phyloP scores from a whole-genome alignment of 2,797 vertebrate species.

The Todus mexicanus region DNA sequence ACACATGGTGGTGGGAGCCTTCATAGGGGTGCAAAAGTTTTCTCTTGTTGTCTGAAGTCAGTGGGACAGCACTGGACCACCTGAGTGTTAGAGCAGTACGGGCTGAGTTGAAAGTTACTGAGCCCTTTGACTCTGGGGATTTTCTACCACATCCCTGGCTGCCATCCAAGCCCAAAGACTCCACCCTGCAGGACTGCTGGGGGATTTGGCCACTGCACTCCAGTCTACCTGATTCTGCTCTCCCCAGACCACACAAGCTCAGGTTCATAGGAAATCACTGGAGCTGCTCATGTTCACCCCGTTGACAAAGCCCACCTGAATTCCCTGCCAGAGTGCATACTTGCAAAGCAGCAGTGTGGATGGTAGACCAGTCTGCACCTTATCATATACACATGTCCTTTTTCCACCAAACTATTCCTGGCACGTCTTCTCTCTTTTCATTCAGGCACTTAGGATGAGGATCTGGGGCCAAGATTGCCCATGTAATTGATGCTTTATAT shows the following conservation, averaged over 20 bases:
- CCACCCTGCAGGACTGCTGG: neutral
- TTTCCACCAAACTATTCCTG: neutral
- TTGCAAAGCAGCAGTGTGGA: neutral
- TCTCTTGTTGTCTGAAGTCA: neutral
- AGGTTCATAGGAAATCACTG: neutral
- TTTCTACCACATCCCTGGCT: neutral
- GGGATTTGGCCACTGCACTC: neutral
- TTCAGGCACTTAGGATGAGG: neutral
- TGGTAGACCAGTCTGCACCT: neutral
- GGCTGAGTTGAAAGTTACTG: neutral
- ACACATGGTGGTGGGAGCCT: neutral
- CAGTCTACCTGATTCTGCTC: neutral
- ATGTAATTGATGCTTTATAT: neutral
- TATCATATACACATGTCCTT: fast-evolving
- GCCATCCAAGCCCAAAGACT: neutral
- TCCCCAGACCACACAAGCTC: neutral
- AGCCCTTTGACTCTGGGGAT: neutral
- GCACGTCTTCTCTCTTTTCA: neutral
- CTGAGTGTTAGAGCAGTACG: neutral
- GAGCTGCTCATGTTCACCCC: fast-evolving
- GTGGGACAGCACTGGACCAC: neutral
- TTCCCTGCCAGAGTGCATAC: neutral
- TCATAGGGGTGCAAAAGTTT: neutral
- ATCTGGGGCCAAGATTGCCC: neutral
- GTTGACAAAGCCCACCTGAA: neutral